Evolutionary conservation across 2,113 vertebrate species (phyloP), one percentile per base, ranked within the genome.

Genomic region (Dermatemys mawii): DNA sequence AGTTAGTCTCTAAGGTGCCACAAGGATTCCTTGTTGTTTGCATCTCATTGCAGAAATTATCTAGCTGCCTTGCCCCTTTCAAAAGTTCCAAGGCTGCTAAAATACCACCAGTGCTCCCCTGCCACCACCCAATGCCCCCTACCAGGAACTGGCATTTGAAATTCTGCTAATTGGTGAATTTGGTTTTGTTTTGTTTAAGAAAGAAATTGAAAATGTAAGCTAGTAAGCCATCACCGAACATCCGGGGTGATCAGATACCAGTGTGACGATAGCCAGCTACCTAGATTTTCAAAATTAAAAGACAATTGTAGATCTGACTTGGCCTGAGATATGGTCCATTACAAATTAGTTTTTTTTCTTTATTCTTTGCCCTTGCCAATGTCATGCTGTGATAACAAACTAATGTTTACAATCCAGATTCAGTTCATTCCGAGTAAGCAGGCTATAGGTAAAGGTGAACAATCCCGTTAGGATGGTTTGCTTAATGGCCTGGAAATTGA

Each of bases 321-420:
- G 96, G 51, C 55, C 60, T 82, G 53, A 84, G 86, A 89, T 21
- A 32, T 79, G 78, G 41, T 92, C 86, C 90, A 81, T 91, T 80
- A 48, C 17, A 35, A 54, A 91, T 92, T 85, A 90, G 11, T 10
- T 70, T 70, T 70, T n/a, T 50, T 93, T 78, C 82, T 93, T 90
- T 90, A 90, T 95, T 90, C 80, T 93, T 73, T 93, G 84, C 83
- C 90, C 78, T 94, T 94, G 79, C 85, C 84, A 60, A 50, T 91
- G 79, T 85, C 90, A 83, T 29, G 24, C 44, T 41, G 55, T 63
- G 91, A 92, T 86, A 91, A 92, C 70, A 49, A 90, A 87, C 50
- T 89, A 2, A 29, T 70, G 90, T 90, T 80, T 89, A 24, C 80
- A 90, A 85, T 63, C 87, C 88, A 49, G 89, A 94, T 96, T 63